Base-by-base conservation (phyloP, 1,140 invertebrate genomes). In the Dreissena rostriformis region DNA sequence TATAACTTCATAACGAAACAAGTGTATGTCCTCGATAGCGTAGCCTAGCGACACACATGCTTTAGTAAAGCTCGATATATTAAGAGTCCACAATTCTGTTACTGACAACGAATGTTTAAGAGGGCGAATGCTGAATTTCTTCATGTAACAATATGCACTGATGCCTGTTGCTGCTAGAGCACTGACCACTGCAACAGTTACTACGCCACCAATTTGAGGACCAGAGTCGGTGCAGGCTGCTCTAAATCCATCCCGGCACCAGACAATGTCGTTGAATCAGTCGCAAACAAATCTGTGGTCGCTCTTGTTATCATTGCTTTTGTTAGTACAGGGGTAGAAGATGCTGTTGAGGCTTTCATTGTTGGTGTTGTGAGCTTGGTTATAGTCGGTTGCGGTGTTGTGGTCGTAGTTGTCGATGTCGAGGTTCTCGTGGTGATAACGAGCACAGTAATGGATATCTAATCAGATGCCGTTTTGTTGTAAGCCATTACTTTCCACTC, bases 401-500 rank as follows among this genome's bases (percentile, higher is more conserved):
- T 61, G 57, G 17, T 61, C 22, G 17, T 61, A n/a, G 57, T 19
- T 19, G 2, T 19, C 17, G 57, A 24, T 61, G 57, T 61, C 22
- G 57, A n/a, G 17, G 11, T 61, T 61, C 4, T 61, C 22, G 17
- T 61, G 17, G 57, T 61, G 61, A 71, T 84, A 17, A 84, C 82
- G 28, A 77, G 74, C 14, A 84, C 68, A 53, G 68, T 57, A 26
- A 84, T 57, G 10, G 67, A 52, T 66, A 71, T 19, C 11, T 70
- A 53, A 22, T 76, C 66, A 17, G 55, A 55, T 0, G 67, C 82
- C 12, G 82, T 77, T 24, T 26, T 63, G 66, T 84, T 84, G 68
- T 84, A 84, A 0, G 75, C 82, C 1, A 53, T 68, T 8, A 84
- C 68, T 15, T 52, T 78, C 82, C 82, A 84, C 22, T 76, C 55